These are phyloP conservation scores for Phasia obesa DNA, from an alignment of 2,888 invertebrate genomes.

Conservation along the genomic window DNA sequence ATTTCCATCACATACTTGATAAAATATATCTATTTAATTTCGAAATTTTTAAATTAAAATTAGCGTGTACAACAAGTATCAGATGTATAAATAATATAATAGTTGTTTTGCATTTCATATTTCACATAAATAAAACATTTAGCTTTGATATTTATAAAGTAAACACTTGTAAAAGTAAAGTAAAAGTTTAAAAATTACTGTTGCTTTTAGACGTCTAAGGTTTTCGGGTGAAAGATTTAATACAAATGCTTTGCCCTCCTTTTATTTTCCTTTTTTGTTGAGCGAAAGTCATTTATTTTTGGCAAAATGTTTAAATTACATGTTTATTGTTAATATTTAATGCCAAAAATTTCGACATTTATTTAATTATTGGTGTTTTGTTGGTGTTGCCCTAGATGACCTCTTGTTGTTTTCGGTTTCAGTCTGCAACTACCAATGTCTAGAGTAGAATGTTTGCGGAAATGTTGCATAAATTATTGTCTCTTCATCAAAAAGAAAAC, in stretches of 20 bases:
- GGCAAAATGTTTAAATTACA: slow-evolving; percentile 59
- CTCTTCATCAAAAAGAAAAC: too few species aligned
- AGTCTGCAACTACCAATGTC: slow-evolving; percentile 19
- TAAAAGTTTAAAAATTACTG: slow-evolving; percentile 2
- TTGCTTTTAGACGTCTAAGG: slow-evolving; percentile 8
- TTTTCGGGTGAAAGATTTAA: slow-evolving; percentile 22
- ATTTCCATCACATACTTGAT: too few species aligned
- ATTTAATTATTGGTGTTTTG: slow-evolving; percentile 22
- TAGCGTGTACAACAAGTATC: neutral
- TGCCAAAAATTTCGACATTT: slow-evolving; percentile 45
- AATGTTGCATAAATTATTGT: slow-evolving; percentile 65
- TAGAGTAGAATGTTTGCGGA: slow-evolving; percentile 42
- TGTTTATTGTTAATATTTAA: slow-evolving; percentile 57
- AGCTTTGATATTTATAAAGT: slow-evolving; percentile 26
- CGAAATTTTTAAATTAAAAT: too few species aligned
- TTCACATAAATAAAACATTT: slow-evolving; percentile 19
- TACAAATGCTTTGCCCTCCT: slow-evolving; percentile 7
- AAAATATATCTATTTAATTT: too few species aligned
- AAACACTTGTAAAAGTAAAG: slow-evolving; percentile 12
- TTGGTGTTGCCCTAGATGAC: slow-evolving; percentile 30
- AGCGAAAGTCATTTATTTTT: slow-evolving; percentile 17
- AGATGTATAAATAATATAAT: slow-evolving; percentile 8
- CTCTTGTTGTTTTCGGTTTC: slow-evolving; percentile 37
- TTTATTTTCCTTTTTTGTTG: slow-evolving; percentile 6
- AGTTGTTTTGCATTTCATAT: slow-evolving; percentile 25